These are phyloP conservation scores for Metallyticus violacea DNA, from an alignment of 2,888 invertebrate species.

Conservation along the genomic window DNA sequence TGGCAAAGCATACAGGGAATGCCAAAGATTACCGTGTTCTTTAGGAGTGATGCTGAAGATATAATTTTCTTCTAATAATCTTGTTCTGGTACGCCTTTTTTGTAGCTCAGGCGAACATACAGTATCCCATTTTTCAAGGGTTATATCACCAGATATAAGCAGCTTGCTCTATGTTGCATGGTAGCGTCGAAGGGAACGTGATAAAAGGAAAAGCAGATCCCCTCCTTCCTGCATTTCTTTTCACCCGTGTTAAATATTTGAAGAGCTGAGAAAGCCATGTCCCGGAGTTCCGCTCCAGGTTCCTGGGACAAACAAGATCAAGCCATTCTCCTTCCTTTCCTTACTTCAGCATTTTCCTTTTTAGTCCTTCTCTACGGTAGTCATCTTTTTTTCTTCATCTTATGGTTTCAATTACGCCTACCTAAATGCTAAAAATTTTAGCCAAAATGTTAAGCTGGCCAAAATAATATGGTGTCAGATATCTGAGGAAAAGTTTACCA, in stretches of 20 bases:
- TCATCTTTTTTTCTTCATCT: neutral
- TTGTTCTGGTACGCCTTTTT: neutral
- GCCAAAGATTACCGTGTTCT: neutral
- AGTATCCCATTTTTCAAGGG: neutral
- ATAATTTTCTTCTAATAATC: neutral
- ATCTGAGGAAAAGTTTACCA: too few species aligned
- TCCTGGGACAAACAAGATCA: conserved; percentile 7
- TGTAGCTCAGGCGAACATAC: neutral
- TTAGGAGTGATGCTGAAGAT: neutral
- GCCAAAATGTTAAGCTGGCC: too few species aligned
- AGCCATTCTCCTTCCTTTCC: neutral
- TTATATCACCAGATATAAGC: neutral
- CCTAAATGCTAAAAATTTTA: too few species aligned
- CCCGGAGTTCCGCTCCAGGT: neutral
- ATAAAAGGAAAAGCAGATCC: neutral
- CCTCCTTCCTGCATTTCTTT: neutral
- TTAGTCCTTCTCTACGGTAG: neutral
- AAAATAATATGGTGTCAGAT: too few species aligned
- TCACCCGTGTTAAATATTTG: conserved; percentile 17
- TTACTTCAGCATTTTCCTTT: neutral
- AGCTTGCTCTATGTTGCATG: neutral
- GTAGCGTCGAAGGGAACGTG: neutral
- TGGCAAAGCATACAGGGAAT: too few species aligned
- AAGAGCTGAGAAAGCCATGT: conserved; percentile 13
- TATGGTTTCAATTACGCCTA: too few species aligned